Evolutionary conservation across 2,888 invertebrate species (phyloP), one percentile per base, ranked within the genome.

Genomic region (Germaria angustata): DNA sequence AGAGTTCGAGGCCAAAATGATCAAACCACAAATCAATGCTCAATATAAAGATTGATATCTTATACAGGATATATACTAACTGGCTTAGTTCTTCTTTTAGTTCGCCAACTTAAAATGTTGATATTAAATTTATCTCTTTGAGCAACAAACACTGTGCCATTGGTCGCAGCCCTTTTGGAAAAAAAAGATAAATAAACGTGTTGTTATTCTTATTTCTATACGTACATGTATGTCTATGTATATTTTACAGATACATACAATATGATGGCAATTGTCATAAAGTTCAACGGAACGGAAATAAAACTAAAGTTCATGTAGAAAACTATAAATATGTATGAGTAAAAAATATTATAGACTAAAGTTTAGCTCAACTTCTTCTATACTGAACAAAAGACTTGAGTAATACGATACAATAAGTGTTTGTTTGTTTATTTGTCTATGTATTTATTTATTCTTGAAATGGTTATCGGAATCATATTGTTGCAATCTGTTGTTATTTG

Each of bases 191-290:
- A 28, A n/a, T n/a, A n/a, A 6, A 49, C 49, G 22, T 24, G 53
- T 34, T 34, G 20, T 3, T 53, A 39, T 71, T 57, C 22, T 17
- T 53, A 41, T 53, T 2, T 39, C 13, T n/a, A 11, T 1, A 2
- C 41, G 24, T 15, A 15, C 24, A 3, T 28, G 3, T n/a, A 34
- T 44, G 15, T 11, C 7, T 49, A 5, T 46, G 15, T 15, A 15
- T 34, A 46, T 46, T 49, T 59, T 28, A 41, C 41, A 44, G 32
- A 34, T 65, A 36, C 44, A 63, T 65, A 39, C 69, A 79, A 69
- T 69, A 79, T 79, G 71, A 51, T 71, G 75, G 61, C 75, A 82
- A 82, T 82, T 82, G 82, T 79, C 82, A 82, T 79, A 66, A 79
- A 75, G 78, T 57, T 57, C 69, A 79, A 79, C 79, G 59, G 71